Base-by-base conservation (phyloP, 1,140 invertebrate genomes). In the Eurosta solidaginis region DNA sequence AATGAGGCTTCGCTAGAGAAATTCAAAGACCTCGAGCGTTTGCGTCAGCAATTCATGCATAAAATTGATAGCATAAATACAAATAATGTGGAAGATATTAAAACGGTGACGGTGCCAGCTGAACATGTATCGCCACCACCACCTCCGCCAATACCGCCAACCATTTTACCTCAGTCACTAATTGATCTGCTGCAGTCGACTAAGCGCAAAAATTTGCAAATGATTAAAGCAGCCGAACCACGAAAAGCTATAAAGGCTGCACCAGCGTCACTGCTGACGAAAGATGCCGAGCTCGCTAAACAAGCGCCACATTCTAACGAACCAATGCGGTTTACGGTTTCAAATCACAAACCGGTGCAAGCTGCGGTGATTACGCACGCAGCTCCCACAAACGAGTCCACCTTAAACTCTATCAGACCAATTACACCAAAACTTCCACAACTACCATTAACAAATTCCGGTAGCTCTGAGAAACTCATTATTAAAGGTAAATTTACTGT, bases 1-100 rank as follows among this genome's bases (percentile, higher is more conserved):
- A 81, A 84, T 44, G 81, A 82, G 29, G 84, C 82, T 22, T 81
- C 82, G 14, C 83, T 83, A 74, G 85, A 85, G 78, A 83, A 84
- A 74, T 87, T 87, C 20, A 83, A 85, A 54, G 85, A 87, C 50
- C 44, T 87, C 27, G 85, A 87, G 74, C 79, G 85, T 6, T 78
- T 87, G 76, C 78, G 85, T 10, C 85, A 86, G 20, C 85, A 86
- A 45, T 87, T 87, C 33, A 86, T 86, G 85, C 85, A 85, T 77
- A 87, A 86, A 75, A 86, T 87, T 54, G 85, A 87, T 79, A 75
- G 80, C 14, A 86, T 86, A 25, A 86, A 86, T 42, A 87, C 85
- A 17, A 79, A 80, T 29, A 85, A 84, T 74, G 81, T 85, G 27
- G 84, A 85, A 73, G 84, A 86, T 77, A 82, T 80, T 1, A 80